Percentiles rank a stretch among this genome's conserved stretches.
Conservation (phyloP, 2,888 invertebrate genomes). For the Mythimna lalbum region DNA sequence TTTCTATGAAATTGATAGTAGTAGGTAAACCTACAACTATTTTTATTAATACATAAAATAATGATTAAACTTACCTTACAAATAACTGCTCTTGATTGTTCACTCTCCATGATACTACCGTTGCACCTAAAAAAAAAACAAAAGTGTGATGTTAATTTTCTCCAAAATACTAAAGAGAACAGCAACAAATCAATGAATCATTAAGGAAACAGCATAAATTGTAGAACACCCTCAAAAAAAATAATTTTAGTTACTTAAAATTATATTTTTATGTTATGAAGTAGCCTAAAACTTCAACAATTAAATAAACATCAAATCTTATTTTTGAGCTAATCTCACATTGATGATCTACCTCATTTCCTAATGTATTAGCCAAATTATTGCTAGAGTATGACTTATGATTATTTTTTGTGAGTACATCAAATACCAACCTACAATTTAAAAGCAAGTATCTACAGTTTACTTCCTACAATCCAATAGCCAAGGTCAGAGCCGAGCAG, state of each 20-base stretch:
- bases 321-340: slow-evolving; percentile 39
- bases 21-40: not conserved
- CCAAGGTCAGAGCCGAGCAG: slow-evolving; percentile 88
- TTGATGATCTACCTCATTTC: slow-evolving; percentile 51
- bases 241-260: not conserved
- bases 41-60: not conserved
- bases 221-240: not conserved
- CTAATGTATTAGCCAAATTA: slow-evolving; percentile 66
- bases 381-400: slow-evolving; percentile 78
- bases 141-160: not conserved
- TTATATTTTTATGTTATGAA: not conserved
- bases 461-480: slow-evolving; percentile 91
- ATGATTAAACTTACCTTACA: slow-evolving; percentile 94
- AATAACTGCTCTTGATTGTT: slow-evolving; percentile 99
- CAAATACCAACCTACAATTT: slow-evolving; percentile 90
- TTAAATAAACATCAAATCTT: slow-evolving; percentile 35
- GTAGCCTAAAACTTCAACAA: slow-evolving; percentile 12
- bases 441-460: slow-evolving; percentile 89
- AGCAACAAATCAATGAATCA: not conserved
- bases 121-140: slow-evolving; percentile 94
- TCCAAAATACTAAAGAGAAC: not conserved
- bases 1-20: not conserved
- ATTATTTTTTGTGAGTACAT: slow-evolving; percentile 88
- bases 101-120: slow-evolving; percentile 98
- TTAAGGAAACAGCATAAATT: not conserved